Conservation (phyloP, 2,888 invertebrate genomes). For the Brachyptera risi region DNA sequence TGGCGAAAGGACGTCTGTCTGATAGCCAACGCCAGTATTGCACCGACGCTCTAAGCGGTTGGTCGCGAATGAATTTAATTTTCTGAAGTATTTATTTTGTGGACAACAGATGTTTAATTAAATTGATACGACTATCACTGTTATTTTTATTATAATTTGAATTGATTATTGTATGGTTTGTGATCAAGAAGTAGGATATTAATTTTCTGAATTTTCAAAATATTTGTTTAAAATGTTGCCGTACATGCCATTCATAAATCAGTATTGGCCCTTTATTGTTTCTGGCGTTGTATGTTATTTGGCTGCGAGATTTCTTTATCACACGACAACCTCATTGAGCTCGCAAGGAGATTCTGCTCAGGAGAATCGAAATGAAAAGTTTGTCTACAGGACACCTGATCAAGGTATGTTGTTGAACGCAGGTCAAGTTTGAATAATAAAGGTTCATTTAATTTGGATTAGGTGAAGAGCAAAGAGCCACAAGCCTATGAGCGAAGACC, state of each 20-base stretch:
- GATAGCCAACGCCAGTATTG: no score
- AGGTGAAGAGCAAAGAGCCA: no score
- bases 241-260: slow-evolving; percentile 43
- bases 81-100: no score
- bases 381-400: slow-evolving; percentile 33
- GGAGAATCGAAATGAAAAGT: slow-evolving; percentile 3
- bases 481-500: no score
- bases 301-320: slow-evolving; percentile 36
- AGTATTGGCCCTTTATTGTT: slow-evolving; percentile 44
- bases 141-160: no score
- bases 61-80: no score
- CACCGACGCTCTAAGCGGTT: no score
- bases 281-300: slow-evolving; percentile 40
- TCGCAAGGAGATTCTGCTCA: neutral
- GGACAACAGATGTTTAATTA: neutral
- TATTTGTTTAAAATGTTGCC: slow-evolving; percentile 22
- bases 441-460: no score
- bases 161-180: neutral
- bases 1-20: no score
- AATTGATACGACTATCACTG: neutral
- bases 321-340: slow-evolving; percentile 20
- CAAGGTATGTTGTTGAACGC: slow-evolving; percentile 33
- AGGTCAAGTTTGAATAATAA: no score
- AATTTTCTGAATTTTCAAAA: neutral
- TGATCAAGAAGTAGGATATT: neutral